Evolutionary conservation across 2,113 vertebrate species (phyloP).

Genomic region (Elgaria multicarinata): DNA sequence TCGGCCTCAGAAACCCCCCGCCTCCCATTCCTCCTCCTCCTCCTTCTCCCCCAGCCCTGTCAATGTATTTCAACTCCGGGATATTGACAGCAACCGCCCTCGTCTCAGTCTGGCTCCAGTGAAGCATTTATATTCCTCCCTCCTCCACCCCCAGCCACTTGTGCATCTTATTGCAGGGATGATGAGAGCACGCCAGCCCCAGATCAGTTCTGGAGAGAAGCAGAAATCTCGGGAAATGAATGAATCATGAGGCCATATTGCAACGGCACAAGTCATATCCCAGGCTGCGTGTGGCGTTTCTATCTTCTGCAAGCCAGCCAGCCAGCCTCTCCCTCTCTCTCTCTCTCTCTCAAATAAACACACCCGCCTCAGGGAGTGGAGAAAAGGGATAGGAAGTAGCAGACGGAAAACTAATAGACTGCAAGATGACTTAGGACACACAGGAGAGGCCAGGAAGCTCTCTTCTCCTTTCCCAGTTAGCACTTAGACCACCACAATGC

Average conservation of each 20-base stretch:
- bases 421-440: background rate
- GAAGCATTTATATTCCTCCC: slow-evolving; percentile 59
- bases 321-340: background rate
- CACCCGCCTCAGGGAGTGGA: background rate
- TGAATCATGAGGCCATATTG: slow-evolving; percentile 52
- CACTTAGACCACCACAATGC: slow-evolving; percentile 12
- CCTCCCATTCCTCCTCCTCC: background rate
- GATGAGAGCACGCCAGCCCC: slow-evolving; percentile 38
- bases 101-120: slow-evolving; percentile 52
- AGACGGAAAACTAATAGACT: slow-evolving; percentile 5
- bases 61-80: slow-evolving; percentile 47
- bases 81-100: slow-evolving; percentile 58
- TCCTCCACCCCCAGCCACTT: slow-evolving; percentile 25
- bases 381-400: slow-evolving; percentile 17
- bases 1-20: slow-evolving; percentile 1
- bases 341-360: background rate
- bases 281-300: slow-evolving; percentile 30
- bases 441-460: slow-evolving; percentile 6
- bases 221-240: slow-evolving; percentile 46
- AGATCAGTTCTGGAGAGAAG: slow-evolving; percentile 37
- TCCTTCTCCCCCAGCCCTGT: background rate
- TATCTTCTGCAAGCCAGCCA: slow-evolving; percentile 16
- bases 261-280: slow-evolving; percentile 8
- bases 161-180: slow-evolving; percentile 30
- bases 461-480: background rate